Percentiles rank a stretch among this genome's conserved stretches.
Evolutionary conservation across 2,113 vertebrate species (phyloP).

Genomic region (Butorides virescens): DNA sequence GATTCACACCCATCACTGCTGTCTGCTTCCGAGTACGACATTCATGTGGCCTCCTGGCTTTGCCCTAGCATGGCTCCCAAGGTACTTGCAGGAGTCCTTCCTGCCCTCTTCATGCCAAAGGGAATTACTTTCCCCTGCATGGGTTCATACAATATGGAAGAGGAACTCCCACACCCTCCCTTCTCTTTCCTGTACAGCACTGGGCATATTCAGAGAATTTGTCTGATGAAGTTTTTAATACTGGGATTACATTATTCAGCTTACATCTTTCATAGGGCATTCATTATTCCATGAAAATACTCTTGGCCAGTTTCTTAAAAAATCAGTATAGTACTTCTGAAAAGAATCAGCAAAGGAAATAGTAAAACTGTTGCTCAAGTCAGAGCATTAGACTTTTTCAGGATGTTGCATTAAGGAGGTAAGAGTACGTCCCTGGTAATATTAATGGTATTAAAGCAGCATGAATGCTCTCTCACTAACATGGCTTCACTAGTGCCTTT

Average conservation of each 20-base stretch:
- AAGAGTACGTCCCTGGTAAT: neutral
- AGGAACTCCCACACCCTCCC: neutral
- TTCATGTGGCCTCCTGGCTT: neutral
- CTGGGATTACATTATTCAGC: neutral
- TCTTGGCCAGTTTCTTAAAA: neutral
- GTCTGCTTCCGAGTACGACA: neutral
- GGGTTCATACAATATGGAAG: neutral
- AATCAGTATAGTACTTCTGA: neutral
- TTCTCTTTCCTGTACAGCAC: neutral
- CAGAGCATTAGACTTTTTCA: neutral
- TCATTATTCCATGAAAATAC: neutral
- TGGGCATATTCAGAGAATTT: neutral
- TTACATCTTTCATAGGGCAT: neutral
- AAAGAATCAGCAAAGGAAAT: neutral
- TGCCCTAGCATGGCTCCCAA: neutral
- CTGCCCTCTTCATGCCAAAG: neutral
- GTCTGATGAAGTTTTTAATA: neutral
- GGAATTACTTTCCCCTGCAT: neutral
- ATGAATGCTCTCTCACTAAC: neutral
- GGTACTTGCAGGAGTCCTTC: neutral
- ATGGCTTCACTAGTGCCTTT: neutral
- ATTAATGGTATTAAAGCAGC: neutral
- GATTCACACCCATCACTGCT: neutral
- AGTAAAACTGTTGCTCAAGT: neutral
- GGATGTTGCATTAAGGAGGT: neutral